A percentile compares a stretch with the other conserved stretches of the same genome.
Conservation (phyloP, 1,140 invertebrate genomes). For the Tetranychus urticae region DNA sequence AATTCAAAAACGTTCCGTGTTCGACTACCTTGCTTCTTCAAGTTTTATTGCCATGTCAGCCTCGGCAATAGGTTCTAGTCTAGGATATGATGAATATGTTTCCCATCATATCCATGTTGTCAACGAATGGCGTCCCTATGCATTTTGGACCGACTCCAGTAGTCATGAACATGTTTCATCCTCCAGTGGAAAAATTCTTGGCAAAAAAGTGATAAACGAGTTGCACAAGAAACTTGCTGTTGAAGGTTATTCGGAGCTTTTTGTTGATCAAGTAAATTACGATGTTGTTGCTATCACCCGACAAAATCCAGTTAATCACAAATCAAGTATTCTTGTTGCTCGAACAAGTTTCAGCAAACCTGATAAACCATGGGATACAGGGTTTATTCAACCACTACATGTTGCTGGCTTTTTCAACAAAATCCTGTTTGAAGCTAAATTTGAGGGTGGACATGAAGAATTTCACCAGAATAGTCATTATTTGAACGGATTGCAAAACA, state of each 20-base stretch:
- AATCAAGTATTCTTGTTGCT: slow-evolving; percentile 68
- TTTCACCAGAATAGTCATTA: slow-evolving; percentile 32
- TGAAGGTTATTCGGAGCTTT: slow-evolving; percentile 62
- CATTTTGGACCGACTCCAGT: slow-evolving; percentile 39
- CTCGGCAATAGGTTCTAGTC: slow-evolving; percentile 74
- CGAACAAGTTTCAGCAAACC: slow-evolving; percentile 62
- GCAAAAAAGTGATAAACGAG: slow-evolving; percentile 56
- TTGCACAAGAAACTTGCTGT: slow-evolving; percentile 54
- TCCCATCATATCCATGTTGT: slow-evolving; percentile 96
- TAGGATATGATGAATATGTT: slow-evolving; percentile 89
- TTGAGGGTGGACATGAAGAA: slow-evolving; percentile 25
- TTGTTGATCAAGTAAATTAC: slow-evolving; percentile 79
- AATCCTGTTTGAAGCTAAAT: slow-evolving; percentile 55
- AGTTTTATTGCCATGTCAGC: slow-evolving; percentile 74
- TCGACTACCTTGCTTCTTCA: slow-evolving; percentile 65
- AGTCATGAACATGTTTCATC: slow-evolving; percentile 22
- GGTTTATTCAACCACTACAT: slow-evolving; percentile 14
- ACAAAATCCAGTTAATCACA: slow-evolving; percentile 59
- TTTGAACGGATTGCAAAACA: slow-evolving; percentile 65
- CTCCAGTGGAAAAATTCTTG: slow-evolving; percentile 48
- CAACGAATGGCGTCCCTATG: slow-evolving; percentile 61
- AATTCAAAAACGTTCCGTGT: slow-evolving; percentile 49
- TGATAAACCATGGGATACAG: slow-evolving; percentile 25
- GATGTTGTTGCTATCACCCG: slow-evolving; percentile 83
- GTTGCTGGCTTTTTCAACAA: slow-evolving; percentile 35